phyloP scores from a whole-genome alignment of 1,140 invertebrate species.

The Xylocopa sonorina region DNA sequence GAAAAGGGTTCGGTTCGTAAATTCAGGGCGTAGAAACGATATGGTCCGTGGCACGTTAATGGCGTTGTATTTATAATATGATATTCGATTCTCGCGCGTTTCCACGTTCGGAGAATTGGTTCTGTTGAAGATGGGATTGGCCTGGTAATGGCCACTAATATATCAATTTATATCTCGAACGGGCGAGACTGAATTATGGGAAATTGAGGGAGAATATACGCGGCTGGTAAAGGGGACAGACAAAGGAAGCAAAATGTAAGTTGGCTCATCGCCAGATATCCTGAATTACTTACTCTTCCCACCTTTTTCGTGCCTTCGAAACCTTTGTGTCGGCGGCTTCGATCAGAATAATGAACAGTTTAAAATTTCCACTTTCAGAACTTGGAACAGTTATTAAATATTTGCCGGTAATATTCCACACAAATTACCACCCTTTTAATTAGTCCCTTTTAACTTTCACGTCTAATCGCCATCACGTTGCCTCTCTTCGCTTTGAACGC shows the following conservation, averaged over 20 bases:
- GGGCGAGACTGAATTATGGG: constrained; percentile 29
- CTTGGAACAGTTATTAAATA: not conserved
- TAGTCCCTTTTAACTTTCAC: no score
- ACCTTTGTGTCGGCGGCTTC: not conserved
- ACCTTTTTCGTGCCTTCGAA: not conserved
- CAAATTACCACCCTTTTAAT: not conserved
- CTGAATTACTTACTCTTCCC: constrained; percentile 35
- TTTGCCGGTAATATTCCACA: not conserved
- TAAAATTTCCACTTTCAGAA: not conserved
- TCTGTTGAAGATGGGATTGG: not conserved
- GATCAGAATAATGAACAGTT: not conserved
- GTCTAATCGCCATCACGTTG: no score
- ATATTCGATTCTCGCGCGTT: not conserved
- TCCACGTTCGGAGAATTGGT: no score
- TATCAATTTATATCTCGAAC: constrained; percentile 44
- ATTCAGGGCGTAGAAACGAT: not conserved
- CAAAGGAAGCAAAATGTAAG: constrained; percentile 8
- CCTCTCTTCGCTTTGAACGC: no score
- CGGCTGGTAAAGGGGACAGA: not conserved
- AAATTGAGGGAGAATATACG: constrained; percentile 15
- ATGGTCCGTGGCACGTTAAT: not conserved
- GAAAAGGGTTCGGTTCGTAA: no score
- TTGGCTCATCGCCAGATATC: constrained; percentile 15
- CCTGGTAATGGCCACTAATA: constrained; percentile 24
- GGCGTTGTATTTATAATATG: not conserved